Percentiles rank a stretch among this genome's conserved stretches.
These are phyloP conservation scores for Salvelinus sp. DNA, from an alignment of 2,113 vertebrate species.

Conservation along the genomic window DNA sequence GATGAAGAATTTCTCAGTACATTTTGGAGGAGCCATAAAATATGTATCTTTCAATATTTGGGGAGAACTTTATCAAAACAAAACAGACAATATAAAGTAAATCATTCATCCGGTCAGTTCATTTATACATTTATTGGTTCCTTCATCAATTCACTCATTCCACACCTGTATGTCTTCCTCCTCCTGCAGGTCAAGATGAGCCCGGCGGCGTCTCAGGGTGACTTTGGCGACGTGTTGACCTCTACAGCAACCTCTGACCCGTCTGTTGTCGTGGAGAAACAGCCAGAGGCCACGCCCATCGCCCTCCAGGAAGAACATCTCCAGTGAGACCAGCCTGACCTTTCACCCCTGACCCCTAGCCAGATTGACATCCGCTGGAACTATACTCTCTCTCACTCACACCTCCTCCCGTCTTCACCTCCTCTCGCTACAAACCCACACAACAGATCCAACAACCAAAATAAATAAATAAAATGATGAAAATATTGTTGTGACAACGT, in stretches of 20 bases:
- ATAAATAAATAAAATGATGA: background rate
- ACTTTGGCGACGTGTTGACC: conserved; percentile 72
- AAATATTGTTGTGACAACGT: background rate
- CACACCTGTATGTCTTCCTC: background rate
- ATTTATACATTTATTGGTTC: no score
- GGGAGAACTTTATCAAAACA: no score
- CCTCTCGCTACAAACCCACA: background rate
- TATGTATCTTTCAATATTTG: no score
- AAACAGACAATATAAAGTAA: no score
- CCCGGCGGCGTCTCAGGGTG: conserved; percentile 69
- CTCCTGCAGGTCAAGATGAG: conserved; percentile 83
- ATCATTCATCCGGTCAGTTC: no score
- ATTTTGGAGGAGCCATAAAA: no score
- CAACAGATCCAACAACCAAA: background rate
- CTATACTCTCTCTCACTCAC: conserved; percentile 25
- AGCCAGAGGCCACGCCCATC: conserved; percentile 67
- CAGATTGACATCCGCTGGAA: conserved; percentile 39
- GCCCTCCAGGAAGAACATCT: conserved; percentile 55
- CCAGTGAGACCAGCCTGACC: conserved; percentile 69
- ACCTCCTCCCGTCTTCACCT: no score
- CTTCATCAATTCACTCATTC: background rate
- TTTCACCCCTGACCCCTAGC: conserved; percentile 71
- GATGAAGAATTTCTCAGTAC: background rate
- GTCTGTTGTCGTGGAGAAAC: conserved; percentile 71
- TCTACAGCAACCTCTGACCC: conserved; percentile 72